Evolutionary conservation across 1,140 invertebrate species (phyloP), one percentile per base, ranked within the genome.

Genomic region (Ips nitidus): DNA sequence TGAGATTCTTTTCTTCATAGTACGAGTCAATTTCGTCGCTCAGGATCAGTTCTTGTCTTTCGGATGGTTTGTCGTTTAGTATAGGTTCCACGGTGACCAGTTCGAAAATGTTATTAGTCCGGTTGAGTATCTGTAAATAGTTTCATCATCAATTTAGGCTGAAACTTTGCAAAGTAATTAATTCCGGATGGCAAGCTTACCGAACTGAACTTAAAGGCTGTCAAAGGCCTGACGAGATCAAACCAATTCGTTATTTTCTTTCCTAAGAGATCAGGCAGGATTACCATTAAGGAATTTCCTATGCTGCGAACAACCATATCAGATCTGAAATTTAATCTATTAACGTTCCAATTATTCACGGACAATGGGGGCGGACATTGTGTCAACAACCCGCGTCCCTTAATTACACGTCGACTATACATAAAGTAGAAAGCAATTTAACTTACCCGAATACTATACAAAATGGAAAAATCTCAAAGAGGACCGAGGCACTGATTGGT

Each of bases 381-480:
- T 22, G 22, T 22, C 22, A 22, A 22, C 22, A 22, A 22, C 22
- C 22, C 22, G 22, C 22, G 22, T 22, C 22, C 22, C 22, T 22
- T 22, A 22, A 22, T 22, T 22, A 22, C 22, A 22, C 22, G 22
- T 22, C 22, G 22, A 22, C 22, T 22, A 22, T 22, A 22, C 22
- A 22, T 22, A 22, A 22, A 22, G 22, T 22, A 22, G 22, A 22
- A 22, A 22, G 22, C 22, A 22, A 22, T 22, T 22, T 22, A 22
- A 22, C 67, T 71, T 82, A 93, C 90, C 94, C 92, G 82, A 98
- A 98, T 38, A 97, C 93, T 74, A 98, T 92, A 82, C 95, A 96
- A 83, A 98, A 98, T 3, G 97, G 97, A 82, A 98, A 99, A 76
- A 98, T 94, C 80, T 98, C 95, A 75, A 98, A 98, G 5, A 98